Conservation (phyloP, 2,888 invertebrate species). For the Saturnia pavonia region DNA sequence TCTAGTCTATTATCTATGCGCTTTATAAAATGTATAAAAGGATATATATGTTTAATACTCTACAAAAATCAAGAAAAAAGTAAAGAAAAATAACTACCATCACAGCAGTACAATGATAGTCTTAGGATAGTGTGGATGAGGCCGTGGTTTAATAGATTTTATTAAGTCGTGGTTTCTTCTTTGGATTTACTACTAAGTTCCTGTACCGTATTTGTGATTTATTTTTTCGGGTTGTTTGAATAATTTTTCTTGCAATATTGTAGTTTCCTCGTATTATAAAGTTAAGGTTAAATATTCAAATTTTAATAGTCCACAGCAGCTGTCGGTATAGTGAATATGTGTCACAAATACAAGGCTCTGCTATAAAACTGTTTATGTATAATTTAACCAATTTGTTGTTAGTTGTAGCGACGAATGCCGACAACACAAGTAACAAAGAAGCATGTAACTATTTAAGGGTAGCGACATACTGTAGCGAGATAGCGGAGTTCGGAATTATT, state of each 20-base stretch:
- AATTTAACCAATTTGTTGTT: neutral
- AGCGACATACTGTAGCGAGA: neutral
- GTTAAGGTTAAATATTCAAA: neutral
- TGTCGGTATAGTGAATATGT: neutral
- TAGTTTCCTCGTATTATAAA: neutral
- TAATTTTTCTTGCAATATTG: neutral
- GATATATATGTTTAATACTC: too few species aligned
- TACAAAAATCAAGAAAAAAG: too few species aligned
- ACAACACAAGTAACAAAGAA: neutral
- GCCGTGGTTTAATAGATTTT: neutral
- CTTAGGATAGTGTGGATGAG: too few species aligned
- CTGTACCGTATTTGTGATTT: too few species aligned
- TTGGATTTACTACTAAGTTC: neutral
- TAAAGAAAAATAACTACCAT: too few species aligned
- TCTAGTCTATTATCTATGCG: too few species aligned
- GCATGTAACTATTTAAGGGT: slow-evolving; percentile 4
- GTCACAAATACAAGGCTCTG: neutral
- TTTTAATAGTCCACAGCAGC: neutral
- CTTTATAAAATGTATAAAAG: too few species aligned
- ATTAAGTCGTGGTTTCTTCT: too few species aligned
- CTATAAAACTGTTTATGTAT: neutral
- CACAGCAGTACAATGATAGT: too few species aligned
- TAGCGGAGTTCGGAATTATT: neutral
- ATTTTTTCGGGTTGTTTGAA: too few species aligned
- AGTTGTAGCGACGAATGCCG: neutral